Evolutionary conservation across 2,113 vertebrate species (phyloP).

Genomic region (Cinclus mexicanus): DNA sequence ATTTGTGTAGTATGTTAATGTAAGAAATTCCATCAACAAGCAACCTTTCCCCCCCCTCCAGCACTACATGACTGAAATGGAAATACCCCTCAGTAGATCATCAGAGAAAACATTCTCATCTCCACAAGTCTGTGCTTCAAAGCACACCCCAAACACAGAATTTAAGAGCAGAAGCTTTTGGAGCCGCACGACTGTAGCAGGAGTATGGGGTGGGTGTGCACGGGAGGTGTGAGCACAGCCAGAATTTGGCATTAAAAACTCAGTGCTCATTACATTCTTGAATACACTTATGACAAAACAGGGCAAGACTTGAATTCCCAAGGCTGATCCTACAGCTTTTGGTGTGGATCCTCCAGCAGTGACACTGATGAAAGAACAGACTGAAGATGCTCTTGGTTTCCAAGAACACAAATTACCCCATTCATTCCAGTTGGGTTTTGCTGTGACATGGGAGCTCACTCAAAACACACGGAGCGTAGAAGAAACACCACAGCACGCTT

Average conservation of each 20-base stretch:
- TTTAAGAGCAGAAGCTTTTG: background rate
- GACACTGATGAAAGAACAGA: background rate
- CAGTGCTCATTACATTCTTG: background rate
- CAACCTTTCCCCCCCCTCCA: background rate
- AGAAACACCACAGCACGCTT: background rate
- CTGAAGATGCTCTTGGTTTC: background rate
- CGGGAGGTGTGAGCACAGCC: background rate
- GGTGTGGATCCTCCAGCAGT: background rate
- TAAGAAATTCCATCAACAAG: background rate
- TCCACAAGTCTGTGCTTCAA: background rate
- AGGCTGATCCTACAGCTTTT: background rate
- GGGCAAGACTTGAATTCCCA: background rate
- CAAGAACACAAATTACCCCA: background rate
- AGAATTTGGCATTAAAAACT: background rate
- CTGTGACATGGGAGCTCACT: background rate
- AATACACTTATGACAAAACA: background rate
- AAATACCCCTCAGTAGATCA: background rate
- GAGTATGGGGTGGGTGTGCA: background rate
- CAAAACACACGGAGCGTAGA: fast-evolving
- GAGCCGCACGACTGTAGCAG: fast-evolving
- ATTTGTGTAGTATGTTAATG: background rate
- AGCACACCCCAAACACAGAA: background rate
- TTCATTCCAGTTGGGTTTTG: background rate
- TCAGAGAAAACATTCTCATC: background rate
- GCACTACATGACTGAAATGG: background rate